Conservation (phyloP, 2,888 invertebrate species). For the Hedychridium roseum region DNA sequence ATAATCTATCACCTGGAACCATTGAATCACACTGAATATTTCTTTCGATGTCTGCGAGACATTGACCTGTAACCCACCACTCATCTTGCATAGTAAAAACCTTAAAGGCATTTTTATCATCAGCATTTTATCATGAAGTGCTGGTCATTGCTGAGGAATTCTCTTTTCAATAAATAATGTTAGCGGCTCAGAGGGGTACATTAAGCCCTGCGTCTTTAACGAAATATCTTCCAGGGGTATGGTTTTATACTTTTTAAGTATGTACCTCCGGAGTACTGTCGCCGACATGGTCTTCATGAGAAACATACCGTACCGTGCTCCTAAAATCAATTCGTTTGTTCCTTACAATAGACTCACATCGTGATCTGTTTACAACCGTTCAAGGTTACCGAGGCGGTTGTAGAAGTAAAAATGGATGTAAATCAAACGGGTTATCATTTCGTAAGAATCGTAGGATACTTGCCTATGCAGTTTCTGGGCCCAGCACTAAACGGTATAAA, state of each 20-base stretch:
- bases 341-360: too few species aligned
- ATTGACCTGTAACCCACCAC: too few species aligned
- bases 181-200: constrained; percentile 23
- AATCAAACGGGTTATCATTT: not conserved
- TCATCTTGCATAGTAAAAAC: not conserved
- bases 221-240: constrained; percentile 29
- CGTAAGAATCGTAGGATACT: constrained; percentile 18
- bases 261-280: constrained; percentile 55
- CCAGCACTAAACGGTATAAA: constrained; percentile 46
- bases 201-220: constrained; percentile 35
- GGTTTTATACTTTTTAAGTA: constrained; percentile 34
- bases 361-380: too few species aligned
- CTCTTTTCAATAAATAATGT: not conserved
- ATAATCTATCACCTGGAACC: not conserved
- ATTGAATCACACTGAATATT: not conserved
- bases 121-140: not conserved
- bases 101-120: not conserved
- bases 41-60: not conserved
- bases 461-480: constrained; percentile 43
- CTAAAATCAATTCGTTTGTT: too few species aligned
- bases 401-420: too few species aligned
- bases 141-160: not conserved
- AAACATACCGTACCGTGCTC: constrained; percentile 63
- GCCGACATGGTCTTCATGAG: constrained; percentile 61
- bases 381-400: too few species aligned